Evolutionary conservation across 2,797 vertebrate genomes (phyloP).

Genomic region (Sandelia bainsii): DNA sequence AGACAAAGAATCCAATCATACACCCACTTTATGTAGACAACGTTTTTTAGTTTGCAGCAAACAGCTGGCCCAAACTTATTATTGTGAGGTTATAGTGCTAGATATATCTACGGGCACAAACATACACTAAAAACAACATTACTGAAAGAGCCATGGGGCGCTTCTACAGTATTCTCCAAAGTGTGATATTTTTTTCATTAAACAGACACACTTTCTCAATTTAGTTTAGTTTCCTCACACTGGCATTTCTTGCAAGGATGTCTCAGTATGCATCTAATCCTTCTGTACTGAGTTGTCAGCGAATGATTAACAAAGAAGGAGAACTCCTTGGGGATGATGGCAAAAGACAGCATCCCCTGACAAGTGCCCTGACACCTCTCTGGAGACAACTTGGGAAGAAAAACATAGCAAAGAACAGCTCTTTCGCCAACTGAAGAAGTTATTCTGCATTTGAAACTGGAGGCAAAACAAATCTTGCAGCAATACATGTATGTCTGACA

Average conservation of each 20-base stretch:
- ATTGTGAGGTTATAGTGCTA: conserved; percentile 14
- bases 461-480: conserved; percentile 17
- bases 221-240: conserved; percentile 39
- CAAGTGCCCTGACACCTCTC: conserved; percentile 38
- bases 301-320: conserved; percentile 46
- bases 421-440: conserved; percentile 6
- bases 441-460: conserved; percentile 28
- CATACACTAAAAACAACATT: conserved; percentile 47
- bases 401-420: conserved; percentile 10
- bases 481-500: conserved; percentile 27
- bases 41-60: conserved; percentile 42
- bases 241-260: conserved; percentile 17
- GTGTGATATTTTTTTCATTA: conserved; percentile 45
- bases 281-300: conserved; percentile 38
- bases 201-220: conserved; percentile 32
- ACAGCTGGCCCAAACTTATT: conserved; percentile 40
- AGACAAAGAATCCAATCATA: conserved; percentile 64
- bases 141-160: conserved; percentile 13
- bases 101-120: conserved; percentile 39
- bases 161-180: conserved; percentile 22
- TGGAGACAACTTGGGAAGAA: conserved; percentile 25
- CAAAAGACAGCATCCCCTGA: conserved; percentile 50
- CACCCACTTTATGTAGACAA: conserved; percentile 7
- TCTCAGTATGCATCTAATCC: conserved; percentile 30
- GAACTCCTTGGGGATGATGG: conserved; percentile 39